Base-by-base conservation (phyloP, 2,113 vertebrate species). In the Myanophis thanlyinensis region DNA sequence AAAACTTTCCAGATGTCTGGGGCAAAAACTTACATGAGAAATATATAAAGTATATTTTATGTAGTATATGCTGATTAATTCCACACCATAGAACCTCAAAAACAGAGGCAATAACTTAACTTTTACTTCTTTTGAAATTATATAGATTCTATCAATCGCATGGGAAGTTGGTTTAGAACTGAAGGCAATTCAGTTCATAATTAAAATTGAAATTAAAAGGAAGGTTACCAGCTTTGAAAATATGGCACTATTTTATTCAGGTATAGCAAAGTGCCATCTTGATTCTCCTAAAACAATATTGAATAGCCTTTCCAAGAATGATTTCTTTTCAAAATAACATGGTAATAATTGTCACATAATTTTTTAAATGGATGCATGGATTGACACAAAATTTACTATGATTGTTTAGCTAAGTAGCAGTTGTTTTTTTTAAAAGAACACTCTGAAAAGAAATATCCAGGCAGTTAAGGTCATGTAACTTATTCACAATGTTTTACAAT, bases 401-500 rank as follows among this genome's bases (percentile, higher is more conserved):
- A 49, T 89, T 59, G 5, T 5, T 13, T 89, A 30, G 30, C 3
- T 84, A 46, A 7, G 89, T 56, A 56, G n/a, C 6, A 91, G 9
- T 22, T 53, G 12, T 67, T 56, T 9, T 56, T 56, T 56, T 67
- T 56, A 9, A 35, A 53, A 13, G 9, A 30, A 89, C 18, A 80
- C 18, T 44, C 22, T 46, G 73, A 85, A 10, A 92, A 89, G 22
- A 49, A 90, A 44, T 59, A 30, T 80, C 35, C 52, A 89, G 44
- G 73, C 15, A 56, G 40, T 85, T 35, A 85, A 13, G 54, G 53
- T 59, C 52, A 89, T 40, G 67, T 59, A 47, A 84, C 27, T 89
- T 92, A 85, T 85, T 85, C 87, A 85, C 53, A 89, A 35, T 89
- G 84, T 89, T 53, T 93, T 90, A 90, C 47, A 90, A 54, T 46